A percentile compares a stretch with the other conserved stretches of the same genome.
These are phyloP conservation scores for Epinotia demarniana DNA, from an alignment of 2,888 invertebrate species.

Conservation along the genomic window DNA sequence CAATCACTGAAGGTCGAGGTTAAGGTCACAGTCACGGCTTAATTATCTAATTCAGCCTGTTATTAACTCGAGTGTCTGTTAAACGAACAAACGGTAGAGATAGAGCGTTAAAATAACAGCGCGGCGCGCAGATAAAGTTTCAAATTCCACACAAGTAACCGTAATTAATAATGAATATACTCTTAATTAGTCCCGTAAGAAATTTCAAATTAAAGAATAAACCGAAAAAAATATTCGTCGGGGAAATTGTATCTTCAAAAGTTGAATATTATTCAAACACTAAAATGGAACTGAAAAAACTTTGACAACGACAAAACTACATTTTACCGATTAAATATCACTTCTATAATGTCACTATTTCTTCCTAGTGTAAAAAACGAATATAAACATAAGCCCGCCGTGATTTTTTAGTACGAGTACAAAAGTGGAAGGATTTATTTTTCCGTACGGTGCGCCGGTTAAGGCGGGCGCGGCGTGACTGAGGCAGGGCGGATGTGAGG, in stretches of 20 bases:
- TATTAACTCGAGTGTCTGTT: constrained; percentile 30
- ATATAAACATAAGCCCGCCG: constrained; percentile 30
- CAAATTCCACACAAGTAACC: not conserved
- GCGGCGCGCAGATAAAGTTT: not conserved
- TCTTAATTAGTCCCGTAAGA: not conserved
- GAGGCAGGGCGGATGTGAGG: constrained; percentile 59
- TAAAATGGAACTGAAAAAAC: constrained; percentile 28
- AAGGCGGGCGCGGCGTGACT: constrained; percentile 75
- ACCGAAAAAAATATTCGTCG: not conserved
- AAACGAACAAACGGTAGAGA: constrained; percentile 11
- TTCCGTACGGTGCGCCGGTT: constrained; percentile 51
- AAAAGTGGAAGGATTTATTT: constrained; percentile 16
- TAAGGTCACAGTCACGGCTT: constrained; percentile 31
- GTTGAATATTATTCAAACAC: constrained; percentile 1
- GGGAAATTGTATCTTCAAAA: not conserved
- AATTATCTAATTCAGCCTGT: constrained; percentile 20
- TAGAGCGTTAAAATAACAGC: constrained; percentile 11
- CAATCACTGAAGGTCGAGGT: constrained; percentile 25
- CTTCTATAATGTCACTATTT: not conserved
- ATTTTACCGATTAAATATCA: constrained; percentile 11
- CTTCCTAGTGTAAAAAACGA: constrained; percentile 36
- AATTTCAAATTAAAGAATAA: no score
- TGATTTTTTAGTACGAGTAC: not conserved
- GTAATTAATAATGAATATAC: not conserved
- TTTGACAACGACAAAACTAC: constrained; percentile 14